Percentiles rank a stretch among this genome's conserved stretches.
Conservation (phyloP, 2,888 invertebrate genomes). For the Protonemura montana region DNA sequence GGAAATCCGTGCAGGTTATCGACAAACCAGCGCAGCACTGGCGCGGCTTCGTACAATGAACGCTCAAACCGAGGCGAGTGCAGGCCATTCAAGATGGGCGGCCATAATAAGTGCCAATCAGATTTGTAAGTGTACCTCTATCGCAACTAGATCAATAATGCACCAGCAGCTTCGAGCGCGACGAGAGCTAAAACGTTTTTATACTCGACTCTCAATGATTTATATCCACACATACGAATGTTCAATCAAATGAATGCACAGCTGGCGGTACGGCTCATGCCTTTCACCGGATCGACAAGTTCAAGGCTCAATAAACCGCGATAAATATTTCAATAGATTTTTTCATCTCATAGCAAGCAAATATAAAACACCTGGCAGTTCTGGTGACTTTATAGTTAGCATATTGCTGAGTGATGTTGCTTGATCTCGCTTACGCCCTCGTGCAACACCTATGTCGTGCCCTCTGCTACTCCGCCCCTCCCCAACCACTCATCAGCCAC, state of each 20-base stretch:
- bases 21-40: background rate
- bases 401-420: constrained; percentile 12
- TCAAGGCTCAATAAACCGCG: background rate
- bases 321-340: constrained; percentile 7
- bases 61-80: background rate
- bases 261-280: background rate
- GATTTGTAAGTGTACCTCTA: background rate
- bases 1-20: background rate
- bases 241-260: background rate
- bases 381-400: background rate
- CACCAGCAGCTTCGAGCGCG: background rate
- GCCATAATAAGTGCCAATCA: background rate
- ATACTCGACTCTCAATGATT: background rate
- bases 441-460: background rate
- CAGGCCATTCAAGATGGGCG: background rate
- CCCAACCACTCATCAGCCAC: constrained; percentile 22
- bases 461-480: background rate
- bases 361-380: background rate
- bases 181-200: constrained; percentile 12
- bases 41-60: background rate
- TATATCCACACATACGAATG: background rate
- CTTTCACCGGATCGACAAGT: background rate
- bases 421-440: background rate
- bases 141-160: background rate
- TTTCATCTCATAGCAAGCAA: background rate